phyloP scores from a whole-genome alignment of 2,888 invertebrate genomes.

The Ischnura elegans region DNA sequence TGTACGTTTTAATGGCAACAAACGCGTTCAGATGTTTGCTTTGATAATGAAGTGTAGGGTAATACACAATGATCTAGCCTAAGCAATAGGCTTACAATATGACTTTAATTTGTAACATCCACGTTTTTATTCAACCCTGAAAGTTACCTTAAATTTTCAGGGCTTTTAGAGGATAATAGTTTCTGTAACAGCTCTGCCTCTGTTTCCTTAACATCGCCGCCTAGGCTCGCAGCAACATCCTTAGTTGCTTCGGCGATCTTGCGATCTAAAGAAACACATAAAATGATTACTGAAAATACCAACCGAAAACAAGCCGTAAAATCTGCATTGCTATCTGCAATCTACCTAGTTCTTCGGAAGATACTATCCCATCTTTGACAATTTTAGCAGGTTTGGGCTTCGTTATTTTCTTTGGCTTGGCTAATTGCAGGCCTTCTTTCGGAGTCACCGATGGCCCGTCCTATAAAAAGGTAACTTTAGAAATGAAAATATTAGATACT shows the following conservation, averaged over 20 bases:
- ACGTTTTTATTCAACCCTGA: background rate
- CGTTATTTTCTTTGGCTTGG: background rate
- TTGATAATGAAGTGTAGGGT: too few relatives aligned
- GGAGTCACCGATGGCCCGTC: background rate
- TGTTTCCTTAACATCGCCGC: slow-evolving; percentile 84
- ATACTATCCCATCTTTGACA: background rate
- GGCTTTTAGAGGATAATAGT: slow-evolving; percentile 69
- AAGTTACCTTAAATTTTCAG: background rate
- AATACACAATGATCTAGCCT: too few relatives aligned
- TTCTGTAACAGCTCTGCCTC: slow-evolving; percentile 87
- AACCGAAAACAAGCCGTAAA: background rate
- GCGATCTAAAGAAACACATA: slow-evolving; percentile 73
- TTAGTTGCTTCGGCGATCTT: slow-evolving; percentile 83
- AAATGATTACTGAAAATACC: background rate
- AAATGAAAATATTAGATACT: background rate
- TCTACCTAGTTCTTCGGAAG: background rate
- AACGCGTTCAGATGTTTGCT: too few relatives aligned
- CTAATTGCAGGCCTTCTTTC: background rate
- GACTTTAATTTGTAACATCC: too few relatives aligned
- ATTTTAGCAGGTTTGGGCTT: slow-evolving; percentile 25
- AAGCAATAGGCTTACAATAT: too few relatives aligned
- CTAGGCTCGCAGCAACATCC: slow-evolving; percentile 85
- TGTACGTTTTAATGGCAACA: too few relatives aligned
- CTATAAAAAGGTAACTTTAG: background rate
- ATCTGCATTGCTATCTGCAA: background rate